Evolutionary conservation across 2,797 vertebrate species (phyloP).

Genomic region (Odontamblyopus rebecca): DNA sequence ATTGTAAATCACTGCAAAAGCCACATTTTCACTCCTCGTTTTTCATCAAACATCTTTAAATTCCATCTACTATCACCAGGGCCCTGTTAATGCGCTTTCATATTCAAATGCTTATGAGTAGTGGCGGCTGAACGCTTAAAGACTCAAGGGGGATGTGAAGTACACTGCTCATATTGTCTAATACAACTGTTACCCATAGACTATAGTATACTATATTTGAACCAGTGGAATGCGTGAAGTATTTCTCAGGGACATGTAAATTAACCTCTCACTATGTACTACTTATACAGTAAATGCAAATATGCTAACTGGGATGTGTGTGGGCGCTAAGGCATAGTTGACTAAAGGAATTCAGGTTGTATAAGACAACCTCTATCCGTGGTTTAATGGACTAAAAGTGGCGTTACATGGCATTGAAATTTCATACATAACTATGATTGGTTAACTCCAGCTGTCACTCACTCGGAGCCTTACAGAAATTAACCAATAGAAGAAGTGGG

Average conservation of each 20-base stretch:
- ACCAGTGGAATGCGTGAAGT: background rate
- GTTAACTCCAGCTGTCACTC: too few species aligned
- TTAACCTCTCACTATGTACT: slow-evolving; percentile 1
- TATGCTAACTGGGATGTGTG: background rate
- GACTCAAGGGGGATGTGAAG: background rate
- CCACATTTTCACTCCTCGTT: background rate
- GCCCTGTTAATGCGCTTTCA: background rate
- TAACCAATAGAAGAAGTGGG: too few species aligned
- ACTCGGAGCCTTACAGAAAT: too few species aligned
- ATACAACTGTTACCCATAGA: background rate
- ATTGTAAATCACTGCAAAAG: background rate
- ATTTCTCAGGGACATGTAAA: slow-evolving; percentile 13
- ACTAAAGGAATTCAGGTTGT: too few species aligned
- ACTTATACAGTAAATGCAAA: background rate
- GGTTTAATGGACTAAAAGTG: too few species aligned
- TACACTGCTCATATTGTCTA: background rate
- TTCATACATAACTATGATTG: too few species aligned
- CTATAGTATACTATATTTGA: background rate
- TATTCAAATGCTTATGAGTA: background rate
- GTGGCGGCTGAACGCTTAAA: background rate
- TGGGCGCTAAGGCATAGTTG: too few species aligned
- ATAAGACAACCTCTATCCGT: too few species aligned
- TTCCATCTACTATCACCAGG: background rate
- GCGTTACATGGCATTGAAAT: too few species aligned
- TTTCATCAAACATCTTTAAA: background rate